phyloP scores from a whole-genome alignment of 92 coral and sea anemone species.

The Palythoa grandis region DNA sequence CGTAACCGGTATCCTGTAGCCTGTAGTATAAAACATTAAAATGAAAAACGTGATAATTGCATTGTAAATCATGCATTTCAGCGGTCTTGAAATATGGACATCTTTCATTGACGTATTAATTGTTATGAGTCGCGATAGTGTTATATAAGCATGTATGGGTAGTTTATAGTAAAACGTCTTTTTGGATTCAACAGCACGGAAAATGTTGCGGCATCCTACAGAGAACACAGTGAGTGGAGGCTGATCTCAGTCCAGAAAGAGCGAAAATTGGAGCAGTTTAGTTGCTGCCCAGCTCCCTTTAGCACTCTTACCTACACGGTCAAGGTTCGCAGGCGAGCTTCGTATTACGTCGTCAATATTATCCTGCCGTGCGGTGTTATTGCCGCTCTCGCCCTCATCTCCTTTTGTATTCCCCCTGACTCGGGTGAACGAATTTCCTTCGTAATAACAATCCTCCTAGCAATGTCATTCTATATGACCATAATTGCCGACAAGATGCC shows the following conservation, averaged over 20 bases:
- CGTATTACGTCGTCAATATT: constrained; percentile 41
- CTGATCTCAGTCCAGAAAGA: background rate
- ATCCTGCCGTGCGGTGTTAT: constrained; percentile 51
- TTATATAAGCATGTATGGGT: no score
- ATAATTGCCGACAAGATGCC: no score
- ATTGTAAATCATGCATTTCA: no score
- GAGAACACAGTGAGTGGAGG: constrained; percentile 44
- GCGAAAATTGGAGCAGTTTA: background rate
- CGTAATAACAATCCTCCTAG: constrained; percentile 41
- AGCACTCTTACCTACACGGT: constrained; percentile 12
- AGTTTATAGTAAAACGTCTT: background rate
- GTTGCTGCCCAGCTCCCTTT: background rate
- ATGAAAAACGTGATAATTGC: no score
- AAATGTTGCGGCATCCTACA: background rate
- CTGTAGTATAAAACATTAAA: no score
- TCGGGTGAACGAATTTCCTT: constrained; percentile 20
- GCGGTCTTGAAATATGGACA: no score
- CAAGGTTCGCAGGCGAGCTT: constrained; percentile 12
- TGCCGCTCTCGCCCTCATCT: constrained; percentile 26
- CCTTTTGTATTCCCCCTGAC: constrained; percentile 19
- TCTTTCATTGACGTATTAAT: no score
- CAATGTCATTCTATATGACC: no score
- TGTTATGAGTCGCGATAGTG: no score
- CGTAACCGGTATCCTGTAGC: no score
- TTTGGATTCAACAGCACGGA: background rate